Evolutionary conservation across 1,140 invertebrate genomes (phyloP).

Genomic region (Schmidtea mediterranea): DNA sequence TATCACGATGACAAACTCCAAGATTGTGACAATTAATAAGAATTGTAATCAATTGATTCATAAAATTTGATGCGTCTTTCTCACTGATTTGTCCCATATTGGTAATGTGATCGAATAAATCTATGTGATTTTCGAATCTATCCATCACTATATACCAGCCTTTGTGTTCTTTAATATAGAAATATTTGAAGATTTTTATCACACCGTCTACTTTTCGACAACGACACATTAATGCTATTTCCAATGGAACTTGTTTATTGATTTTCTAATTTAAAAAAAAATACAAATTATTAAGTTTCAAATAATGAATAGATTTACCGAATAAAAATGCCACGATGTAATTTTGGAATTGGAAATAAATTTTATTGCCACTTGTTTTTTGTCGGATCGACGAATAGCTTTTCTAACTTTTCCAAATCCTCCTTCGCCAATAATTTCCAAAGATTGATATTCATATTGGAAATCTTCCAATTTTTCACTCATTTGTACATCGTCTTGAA

Average conservation of each 20-base stretch:
- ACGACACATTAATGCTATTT: constrained; percentile 34
- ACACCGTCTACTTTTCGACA: constrained; percentile 33
- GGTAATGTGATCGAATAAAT: constrained; percentile 42
- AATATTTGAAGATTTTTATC: constrained; percentile 37
- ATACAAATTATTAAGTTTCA: no score
- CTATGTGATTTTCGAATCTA: constrained; percentile 34
- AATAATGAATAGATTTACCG: no score
- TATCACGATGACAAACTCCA: constrained; percentile 35
- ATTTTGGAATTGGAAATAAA: constrained; percentile 20
- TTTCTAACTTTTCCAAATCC: constrained; percentile 40
- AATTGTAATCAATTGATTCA: constrained; percentile 28
- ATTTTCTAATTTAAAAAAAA: constrained; percentile 5
- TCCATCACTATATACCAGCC: constrained; percentile 37
- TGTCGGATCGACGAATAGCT: constrained; percentile 31
- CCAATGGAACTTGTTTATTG: constrained; percentile 32
- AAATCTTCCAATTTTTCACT: not conserved
- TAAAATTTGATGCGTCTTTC: constrained; percentile 31
- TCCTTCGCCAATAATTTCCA: constrained; percentile 30
- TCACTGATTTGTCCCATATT: constrained; percentile 35
- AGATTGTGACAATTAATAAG: constrained; percentile 20
- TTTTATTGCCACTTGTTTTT: constrained; percentile 35
- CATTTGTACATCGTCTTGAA: no score
- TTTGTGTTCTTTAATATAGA: constrained; percentile 29
- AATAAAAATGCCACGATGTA: constrained; percentile 9
- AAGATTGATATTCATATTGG: constrained; percentile 1